Percentiles rank a stretch among this genome's conserved stretches.
Conservation (phyloP, 2,888 invertebrate genomes). For the Melitaea athalia region DNA sequence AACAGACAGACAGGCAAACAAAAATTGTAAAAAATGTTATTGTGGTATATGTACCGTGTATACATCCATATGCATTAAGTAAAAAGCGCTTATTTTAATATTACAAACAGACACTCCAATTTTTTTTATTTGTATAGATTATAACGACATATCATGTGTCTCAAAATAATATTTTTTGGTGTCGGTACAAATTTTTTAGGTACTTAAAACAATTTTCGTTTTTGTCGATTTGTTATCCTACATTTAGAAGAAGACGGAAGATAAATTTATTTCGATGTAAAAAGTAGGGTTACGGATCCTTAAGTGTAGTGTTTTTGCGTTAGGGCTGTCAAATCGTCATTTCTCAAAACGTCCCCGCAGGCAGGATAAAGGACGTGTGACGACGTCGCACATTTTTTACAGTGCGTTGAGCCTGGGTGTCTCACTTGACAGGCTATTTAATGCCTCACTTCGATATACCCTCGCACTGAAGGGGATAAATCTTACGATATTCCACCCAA, state of each 20-base stretch:
- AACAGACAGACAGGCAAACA: no score
- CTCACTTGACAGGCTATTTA: conserved; percentile 34
- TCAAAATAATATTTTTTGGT: no score
- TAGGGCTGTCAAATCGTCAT: conserved; percentile 33
- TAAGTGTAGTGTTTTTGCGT: conserved; percentile 26
- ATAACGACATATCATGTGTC: no score
- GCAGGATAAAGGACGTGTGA: conserved; percentile 22
- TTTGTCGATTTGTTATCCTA: no score
- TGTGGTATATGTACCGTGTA: no score
- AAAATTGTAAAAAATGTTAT: no score
- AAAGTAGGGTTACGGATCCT: not conserved
- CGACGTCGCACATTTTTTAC: conserved; percentile 29
- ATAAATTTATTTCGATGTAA: not conserved
- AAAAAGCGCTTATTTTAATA: no score
- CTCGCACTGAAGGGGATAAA: conserved; percentile 21
- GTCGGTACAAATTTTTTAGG: no score
- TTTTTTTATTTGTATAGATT: no score
- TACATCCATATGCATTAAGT: no score
- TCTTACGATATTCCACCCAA: conserved; percentile 18
- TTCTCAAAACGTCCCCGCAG: conserved; percentile 34
- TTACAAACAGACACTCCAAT: no score
- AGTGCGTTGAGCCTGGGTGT: conserved; percentile 26
- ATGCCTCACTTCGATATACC: conserved; percentile 21
- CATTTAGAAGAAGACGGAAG: not conserved
- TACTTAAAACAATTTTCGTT: no score